Evolutionary conservation across 2,797 vertebrate genomes (phyloP).

Genomic region (Steatocranus sp.): DNA sequence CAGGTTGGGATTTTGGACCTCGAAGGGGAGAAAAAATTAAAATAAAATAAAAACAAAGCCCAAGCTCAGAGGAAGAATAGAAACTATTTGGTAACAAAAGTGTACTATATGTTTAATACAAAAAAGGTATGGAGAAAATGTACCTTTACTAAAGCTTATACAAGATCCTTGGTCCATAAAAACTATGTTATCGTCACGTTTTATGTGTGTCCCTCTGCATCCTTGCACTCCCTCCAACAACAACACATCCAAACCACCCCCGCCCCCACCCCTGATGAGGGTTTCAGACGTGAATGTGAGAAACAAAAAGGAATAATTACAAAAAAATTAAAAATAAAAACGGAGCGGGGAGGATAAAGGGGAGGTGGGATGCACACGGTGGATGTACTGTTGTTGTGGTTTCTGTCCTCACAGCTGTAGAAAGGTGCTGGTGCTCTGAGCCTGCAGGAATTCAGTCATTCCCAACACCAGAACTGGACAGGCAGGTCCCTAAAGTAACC

Average conservation of each 20-base stretch:
- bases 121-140: constrained; percentile 99
- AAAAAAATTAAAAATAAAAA: constrained; percentile 56
- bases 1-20: constrained; percentile 83
- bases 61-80: constrained; percentile 88
- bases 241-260: constrained; percentile 75
- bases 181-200: constrained; percentile 87
- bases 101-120: constrained; percentile 96
- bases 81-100: constrained; percentile 99
- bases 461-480: constrained; percentile 77
- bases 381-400: constrained; percentile 70
- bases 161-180: constrained; percentile 99
- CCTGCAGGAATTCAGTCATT: constrained; percentile 51
- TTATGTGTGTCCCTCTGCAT: constrained; percentile 81
- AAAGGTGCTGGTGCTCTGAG: constrained; percentile 80
- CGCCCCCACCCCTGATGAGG: constrained; percentile 51
- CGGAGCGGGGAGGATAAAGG: neutral
- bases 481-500: constrained; percentile 80
- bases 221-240: constrained; percentile 76
- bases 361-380: constrained; percentile 18
- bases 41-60: constrained; percentile 56
- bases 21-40: constrained; percentile 26
- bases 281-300: constrained; percentile 71
- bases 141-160: constrained; percentile 99
- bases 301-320: constrained; percentile 69
- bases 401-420: constrained; percentile 57